phyloP scores from a whole-genome alignment of 2,888 invertebrate species.

The Coleophora flavipennella region DNA sequence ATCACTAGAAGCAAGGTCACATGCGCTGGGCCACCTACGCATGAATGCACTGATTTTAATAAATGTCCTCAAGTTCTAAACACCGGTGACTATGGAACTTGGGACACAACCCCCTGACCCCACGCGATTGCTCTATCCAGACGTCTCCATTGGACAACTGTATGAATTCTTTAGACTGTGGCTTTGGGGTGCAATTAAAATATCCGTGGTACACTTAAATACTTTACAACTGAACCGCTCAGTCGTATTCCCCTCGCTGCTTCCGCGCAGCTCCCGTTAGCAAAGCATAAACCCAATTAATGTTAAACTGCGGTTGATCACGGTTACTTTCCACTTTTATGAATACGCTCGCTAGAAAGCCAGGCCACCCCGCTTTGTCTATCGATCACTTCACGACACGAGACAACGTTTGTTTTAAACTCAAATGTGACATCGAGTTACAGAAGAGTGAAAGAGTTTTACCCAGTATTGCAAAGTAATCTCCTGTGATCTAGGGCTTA shows the following conservation, averaged over 20 bases:
- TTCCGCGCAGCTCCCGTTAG: constrained; percentile 32
- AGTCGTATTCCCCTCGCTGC: constrained; percentile 26
- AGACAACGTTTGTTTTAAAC: neutral
- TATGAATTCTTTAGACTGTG: no score
- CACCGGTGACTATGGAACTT: no score
- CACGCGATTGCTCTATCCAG: no score
- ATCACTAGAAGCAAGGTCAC: no score
- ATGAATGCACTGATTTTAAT: no score
- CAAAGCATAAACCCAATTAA: constrained; percentile 47
- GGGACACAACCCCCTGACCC: no score
- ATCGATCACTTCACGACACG: constrained; percentile 16
- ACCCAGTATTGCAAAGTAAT: no score
- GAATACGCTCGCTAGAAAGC: constrained; percentile 23
- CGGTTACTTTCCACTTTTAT: constrained; percentile 31
- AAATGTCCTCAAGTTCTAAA: no score
- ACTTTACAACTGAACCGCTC: constrained; percentile 45
- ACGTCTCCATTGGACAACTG: no score
- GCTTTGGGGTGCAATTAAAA: constrained; percentile 53
- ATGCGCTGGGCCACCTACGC: no score
- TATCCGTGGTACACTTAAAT: constrained; percentile 43
- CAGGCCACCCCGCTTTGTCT: constrained; percentile 29
- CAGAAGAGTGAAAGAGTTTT: no score
- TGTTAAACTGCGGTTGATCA: constrained; percentile 31
- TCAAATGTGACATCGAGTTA: constrained; percentile 1
- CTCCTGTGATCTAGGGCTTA: no score